These are phyloP conservation scores for Spea multiplicata DNA, from an alignment of 2,113 vertebrate species.

Conservation along the genomic window DNA sequence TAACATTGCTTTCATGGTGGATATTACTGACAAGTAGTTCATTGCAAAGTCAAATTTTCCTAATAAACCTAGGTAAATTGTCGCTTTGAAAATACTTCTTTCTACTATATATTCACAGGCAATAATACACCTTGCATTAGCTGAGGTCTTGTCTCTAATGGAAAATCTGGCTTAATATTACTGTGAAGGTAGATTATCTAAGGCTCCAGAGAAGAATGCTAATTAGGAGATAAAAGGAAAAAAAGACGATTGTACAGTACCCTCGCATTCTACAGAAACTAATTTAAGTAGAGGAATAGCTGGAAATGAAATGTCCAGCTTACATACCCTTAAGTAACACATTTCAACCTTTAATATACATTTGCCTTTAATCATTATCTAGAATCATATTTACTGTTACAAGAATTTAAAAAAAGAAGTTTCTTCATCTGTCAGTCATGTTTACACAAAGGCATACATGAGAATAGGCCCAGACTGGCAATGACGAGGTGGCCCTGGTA, in stretches of 20 bases:
- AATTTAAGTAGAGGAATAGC: background rate
- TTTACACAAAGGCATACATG: too few species aligned
- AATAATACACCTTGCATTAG: background rate
- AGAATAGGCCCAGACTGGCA: too few species aligned
- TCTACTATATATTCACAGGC: background rate
- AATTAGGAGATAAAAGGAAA: background rate
- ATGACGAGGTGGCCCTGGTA: too few species aligned
- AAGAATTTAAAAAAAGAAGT: too few species aligned
- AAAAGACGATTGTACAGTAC: background rate
- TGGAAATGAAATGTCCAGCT: too few species aligned
- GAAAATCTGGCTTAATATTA: background rate
- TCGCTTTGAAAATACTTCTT: background rate
- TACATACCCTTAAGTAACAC: too few species aligned
- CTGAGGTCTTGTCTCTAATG: background rate
- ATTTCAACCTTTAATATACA: too few species aligned
- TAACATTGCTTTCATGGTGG: too few species aligned
- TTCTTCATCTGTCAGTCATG: too few species aligned
- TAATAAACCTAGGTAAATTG: conserved; percentile 2
- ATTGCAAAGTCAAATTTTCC: background rate
- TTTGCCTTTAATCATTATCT: too few species aligned
- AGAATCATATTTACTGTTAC: too few species aligned
- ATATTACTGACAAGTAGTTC: background rate
- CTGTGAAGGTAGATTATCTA: background rate
- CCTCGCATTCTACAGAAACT: background rate
- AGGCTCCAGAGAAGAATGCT: background rate